phyloP scores from a whole-genome alignment of 2,888 invertebrate genomes.

The Ecdyonurus torrentis region DNA sequence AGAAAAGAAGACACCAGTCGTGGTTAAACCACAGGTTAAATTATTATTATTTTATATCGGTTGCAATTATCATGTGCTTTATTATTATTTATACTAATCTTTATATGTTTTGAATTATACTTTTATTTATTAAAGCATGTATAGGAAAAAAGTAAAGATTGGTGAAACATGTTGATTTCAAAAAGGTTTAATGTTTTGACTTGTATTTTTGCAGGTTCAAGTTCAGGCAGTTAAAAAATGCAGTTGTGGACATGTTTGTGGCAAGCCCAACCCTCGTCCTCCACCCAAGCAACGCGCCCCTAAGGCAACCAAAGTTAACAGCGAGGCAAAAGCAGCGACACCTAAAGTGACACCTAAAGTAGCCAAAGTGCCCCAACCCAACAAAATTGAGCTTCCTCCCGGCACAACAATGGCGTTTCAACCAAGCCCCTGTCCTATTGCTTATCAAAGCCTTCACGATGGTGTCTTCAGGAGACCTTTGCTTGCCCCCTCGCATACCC shows the following conservation, averaged over 20 bases:
- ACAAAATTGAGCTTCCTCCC: background rate
- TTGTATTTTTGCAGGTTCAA: too few relatives aligned
- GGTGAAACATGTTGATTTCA: too few relatives aligned
- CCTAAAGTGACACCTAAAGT: background rate
- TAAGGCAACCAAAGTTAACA: background rate
- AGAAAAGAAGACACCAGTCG: too few relatives aligned
- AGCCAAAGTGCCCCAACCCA: background rate
- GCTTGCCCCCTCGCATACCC: slow-evolving; percentile 12
- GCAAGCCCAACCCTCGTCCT: slow-evolving; percentile 8
- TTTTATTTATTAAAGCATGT: too few relatives aligned
- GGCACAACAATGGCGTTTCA: background rate
- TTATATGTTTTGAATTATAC: too few relatives aligned
- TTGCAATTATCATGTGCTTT: too few relatives aligned
- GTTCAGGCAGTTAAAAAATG: too few relatives aligned
- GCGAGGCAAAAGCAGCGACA: background rate
- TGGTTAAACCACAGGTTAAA: too few relatives aligned
- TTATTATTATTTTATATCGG: too few relatives aligned
- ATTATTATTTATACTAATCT: too few relatives aligned
- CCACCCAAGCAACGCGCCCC: slow-evolving; percentile 10
- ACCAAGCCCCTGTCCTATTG: background rate
- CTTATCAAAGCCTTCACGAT: background rate
- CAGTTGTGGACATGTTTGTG: slow-evolving; percentile 41
- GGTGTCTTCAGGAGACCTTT: slow-evolving; percentile 13
- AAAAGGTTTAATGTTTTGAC: too few relatives aligned
- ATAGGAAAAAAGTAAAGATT: too few relatives aligned